Evolutionary conservation across 2,797 vertebrate species (phyloP), one percentile per base, ranked within the genome.

Genomic region (Eulemur coronatus): DNA sequence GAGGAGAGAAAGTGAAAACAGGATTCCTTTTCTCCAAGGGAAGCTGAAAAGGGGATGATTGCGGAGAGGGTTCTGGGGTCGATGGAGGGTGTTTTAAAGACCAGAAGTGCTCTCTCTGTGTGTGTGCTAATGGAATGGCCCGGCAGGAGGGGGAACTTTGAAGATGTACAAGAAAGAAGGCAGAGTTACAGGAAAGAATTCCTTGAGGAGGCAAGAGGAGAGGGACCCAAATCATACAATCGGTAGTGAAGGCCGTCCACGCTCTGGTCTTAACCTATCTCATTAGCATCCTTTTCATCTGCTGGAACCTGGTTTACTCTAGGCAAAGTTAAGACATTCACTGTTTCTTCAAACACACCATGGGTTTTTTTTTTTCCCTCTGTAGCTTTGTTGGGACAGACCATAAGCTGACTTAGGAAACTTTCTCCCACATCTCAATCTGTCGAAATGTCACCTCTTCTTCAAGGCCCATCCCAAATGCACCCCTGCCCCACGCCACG

Each of bases 261-360:
- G 1, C 5, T 80, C 17, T 81, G 38, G 52, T 26, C n/a, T 24
- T 28, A 75, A 35, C 24, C 33, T 48, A 12, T 11, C 13, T 79
- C 46, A 33, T 30, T 28, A 46, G 41, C 52, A 22, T 75, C 69
- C 46, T 84, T 78, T 57, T 28, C 13, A 73, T 35, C 41, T 55
- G 67, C 57, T 28, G 38, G 61, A 76, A 70, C 33, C 30, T 86
- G 15, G 15, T 65, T 84, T n/a, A 81, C 46, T 73, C 46, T 35
- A 73, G 82, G 46, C 61, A 86, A 81, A 78, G 72, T 67, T 26
- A 12, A 90, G 55, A 59, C 38, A 35, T 38, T 65, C 82, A 10
- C 22, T 38, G 15, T 84, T 55, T 12, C 24, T 70, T 96, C 33
- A 84, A 73, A 43, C 8, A 13, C 1, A 4, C 63, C 50, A 59